Conservation (phyloP, 2,113 vertebrate genomes). For the Oceanites oceanicus region DNA sequence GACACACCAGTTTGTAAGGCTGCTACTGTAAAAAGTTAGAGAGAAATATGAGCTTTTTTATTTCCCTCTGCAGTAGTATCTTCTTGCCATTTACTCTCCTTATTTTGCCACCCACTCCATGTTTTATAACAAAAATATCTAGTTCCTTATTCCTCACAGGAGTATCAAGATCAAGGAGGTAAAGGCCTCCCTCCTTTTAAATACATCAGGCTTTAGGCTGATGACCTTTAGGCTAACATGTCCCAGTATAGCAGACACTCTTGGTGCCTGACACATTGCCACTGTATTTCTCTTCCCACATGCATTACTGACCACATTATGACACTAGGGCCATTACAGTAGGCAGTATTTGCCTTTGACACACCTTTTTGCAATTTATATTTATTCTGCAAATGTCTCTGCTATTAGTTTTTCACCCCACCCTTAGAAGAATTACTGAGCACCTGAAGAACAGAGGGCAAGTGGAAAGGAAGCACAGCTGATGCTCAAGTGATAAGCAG, state of each 20-base stretch:
- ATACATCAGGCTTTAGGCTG: neutral
- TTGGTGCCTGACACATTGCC: neutral
- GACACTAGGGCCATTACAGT: neutral
- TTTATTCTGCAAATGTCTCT: neutral
- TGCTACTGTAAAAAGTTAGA: neutral
- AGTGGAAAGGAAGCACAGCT: neutral
- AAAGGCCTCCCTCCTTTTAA: neutral
- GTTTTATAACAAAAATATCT: neutral
- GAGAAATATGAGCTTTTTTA: neutral
- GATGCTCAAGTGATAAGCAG: neutral
- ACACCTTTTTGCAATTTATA: neutral
- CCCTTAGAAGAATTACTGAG: neutral
- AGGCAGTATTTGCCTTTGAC: neutral
- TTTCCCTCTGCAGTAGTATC: neutral
- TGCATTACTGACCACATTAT: neutral
- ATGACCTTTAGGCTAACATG: neutral
- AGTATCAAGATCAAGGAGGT: neutral
- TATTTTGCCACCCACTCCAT: neutral
- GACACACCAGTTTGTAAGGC: neutral
- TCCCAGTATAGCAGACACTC: accelerated
- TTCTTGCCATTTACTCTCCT: neutral
- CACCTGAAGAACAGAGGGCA: neutral
- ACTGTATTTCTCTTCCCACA: neutral
- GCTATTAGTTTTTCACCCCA: neutral
- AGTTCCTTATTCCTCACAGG: neutral